Evolutionary conservation across 2,888 invertebrate genomes (phyloP), one percentile per base, ranked within the genome.

Genomic region (Habroteleia sp.): DNA sequence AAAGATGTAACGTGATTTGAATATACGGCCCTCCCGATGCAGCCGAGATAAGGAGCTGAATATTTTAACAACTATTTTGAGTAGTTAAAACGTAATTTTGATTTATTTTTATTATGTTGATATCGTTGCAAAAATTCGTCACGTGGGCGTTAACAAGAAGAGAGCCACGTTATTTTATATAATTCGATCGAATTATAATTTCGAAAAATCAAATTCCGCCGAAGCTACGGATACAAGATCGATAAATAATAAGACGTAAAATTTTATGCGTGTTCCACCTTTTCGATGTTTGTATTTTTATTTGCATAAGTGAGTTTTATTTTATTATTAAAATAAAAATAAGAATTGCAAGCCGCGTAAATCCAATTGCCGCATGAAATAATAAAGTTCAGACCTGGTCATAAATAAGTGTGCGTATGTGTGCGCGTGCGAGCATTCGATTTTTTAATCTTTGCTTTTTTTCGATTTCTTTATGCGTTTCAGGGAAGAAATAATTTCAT

Each of bases 101-200:
- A 74, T 74, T 74, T 68, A 74, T 74, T 62, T 66, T 60, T 68
- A 68, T 56, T 41, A 31, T 31, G 31, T 20, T 1, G n/a, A 25
- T 23, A 54, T 44, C 52, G 50, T 17, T 3, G 23, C 17, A 62
- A 60, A 74, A 66, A 62, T 54, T 52, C 35, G 29, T 14, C 20
- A 20, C 46, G 73, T 74, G 60, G 73, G 73, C 54, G 66, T 46
- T 5, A 39, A 74, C 66, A 62, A 60, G n/a, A n/a, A n/a, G n/a
- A n/a, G n/a, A n/a, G 66, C 33, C 27, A 52, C 62, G 63, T 33
- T 56, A 48, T 72, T 54, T 63, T 63, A 63, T n/a, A n/a, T 42
- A 62, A 63, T 56, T 71, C 71, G 71, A 56, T 71, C 71, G 62
- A 63, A 71, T 71, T 71, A 56, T 48, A 71, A 71, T 62, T 71